Evolutionary conservation across 2,797 vertebrate genomes (phyloP).

Genomic region (Manis javanica): DNA sequence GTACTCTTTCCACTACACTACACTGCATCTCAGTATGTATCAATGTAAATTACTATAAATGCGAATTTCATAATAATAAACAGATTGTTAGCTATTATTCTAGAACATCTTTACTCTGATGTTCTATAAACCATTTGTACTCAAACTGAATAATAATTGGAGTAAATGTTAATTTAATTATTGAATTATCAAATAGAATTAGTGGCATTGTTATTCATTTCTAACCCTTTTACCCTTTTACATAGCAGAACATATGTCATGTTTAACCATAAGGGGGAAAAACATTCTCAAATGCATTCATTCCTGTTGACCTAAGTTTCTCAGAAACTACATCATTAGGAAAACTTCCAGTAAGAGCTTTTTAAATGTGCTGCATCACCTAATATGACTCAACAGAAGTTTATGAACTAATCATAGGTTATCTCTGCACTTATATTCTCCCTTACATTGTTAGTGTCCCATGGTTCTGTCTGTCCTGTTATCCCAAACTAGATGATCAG

Average conservation of each 20-base stretch:
- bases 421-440: not conserved
- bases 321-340: constrained; percentile 3
- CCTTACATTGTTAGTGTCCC: not conserved
- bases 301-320: constrained; percentile 55
- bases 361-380: not conserved
- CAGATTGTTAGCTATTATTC: constrained; percentile 3
- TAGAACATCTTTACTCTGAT: constrained; percentile 37
- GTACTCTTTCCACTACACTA: not conserved
- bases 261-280: not conserved
- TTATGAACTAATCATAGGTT: not conserved
- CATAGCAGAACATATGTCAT: not conserved
- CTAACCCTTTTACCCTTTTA: constrained; percentile 46
- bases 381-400: not conserved
- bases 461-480: not conserved
- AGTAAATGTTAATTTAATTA: constrained; percentile 61
- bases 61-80: constrained; percentile 37
- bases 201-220: not conserved
- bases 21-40: not conserved
- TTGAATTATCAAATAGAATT: constrained; percentile 53
- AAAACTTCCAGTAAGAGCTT: constrained; percentile 48
- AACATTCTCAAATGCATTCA: not conserved
- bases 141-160: constrained; percentile 33
- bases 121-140: constrained; percentile 18
- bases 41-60: constrained; percentile 33
- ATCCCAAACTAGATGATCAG: not conserved